phyloP scores from a whole-genome alignment of 2,113 vertebrate genomes.

The Hydrochoerus hydrochaeris region DNA sequence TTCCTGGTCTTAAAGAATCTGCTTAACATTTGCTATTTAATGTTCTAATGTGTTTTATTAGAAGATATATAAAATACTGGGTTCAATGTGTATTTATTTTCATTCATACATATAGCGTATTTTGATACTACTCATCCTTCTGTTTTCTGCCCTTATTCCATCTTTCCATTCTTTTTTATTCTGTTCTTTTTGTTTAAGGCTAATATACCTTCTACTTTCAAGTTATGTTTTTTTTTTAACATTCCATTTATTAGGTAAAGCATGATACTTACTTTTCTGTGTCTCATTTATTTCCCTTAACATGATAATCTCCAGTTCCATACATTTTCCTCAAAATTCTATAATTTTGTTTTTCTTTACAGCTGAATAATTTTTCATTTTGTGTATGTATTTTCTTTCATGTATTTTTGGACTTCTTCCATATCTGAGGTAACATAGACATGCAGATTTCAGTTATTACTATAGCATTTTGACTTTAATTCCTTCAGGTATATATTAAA shows the following conservation, averaged over 20 bases:
- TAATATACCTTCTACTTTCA: not conserved
- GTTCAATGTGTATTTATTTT: not conserved
- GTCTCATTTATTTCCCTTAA: not conserved
- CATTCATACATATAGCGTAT: not conserved
- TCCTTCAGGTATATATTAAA: not conserved
- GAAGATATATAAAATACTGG: not conserved
- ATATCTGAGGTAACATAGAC: not conserved
- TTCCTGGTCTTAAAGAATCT: not conserved
- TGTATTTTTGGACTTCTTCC: not conserved
- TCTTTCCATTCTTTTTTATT: not conserved
- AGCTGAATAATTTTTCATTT: not conserved
- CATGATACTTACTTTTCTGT: not conserved
- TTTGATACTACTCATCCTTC: not conserved
- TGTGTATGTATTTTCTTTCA: not conserved
- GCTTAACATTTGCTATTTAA: not conserved
- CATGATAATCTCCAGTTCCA: not conserved
- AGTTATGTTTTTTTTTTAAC: not conserved
- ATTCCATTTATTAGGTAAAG: not conserved
- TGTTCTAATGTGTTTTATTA: not conserved
- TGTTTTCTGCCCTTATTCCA: not conserved
- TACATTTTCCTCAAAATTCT: not conserved
- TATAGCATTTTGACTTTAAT: not conserved
- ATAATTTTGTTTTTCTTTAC: not conserved
- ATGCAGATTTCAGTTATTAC: not conserved
- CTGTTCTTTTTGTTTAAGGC: not conserved